These are phyloP conservation scores for Trachelus stipa DNA, from an alignment of 2,888 invertebrate genomes.

Conservation along the genomic window DNA sequence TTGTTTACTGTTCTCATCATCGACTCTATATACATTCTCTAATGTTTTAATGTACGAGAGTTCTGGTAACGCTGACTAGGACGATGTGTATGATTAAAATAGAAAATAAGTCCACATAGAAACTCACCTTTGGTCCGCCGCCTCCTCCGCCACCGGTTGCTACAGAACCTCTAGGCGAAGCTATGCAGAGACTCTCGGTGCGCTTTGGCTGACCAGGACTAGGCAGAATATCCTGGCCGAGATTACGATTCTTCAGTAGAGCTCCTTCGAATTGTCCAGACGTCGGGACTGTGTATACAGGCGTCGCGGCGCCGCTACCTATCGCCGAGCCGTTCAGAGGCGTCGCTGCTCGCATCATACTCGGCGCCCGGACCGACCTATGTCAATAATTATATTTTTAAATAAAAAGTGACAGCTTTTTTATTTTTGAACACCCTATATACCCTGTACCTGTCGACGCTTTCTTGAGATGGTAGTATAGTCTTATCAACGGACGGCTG, in stretches of 20 bases:
- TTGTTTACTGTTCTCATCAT: neutral
- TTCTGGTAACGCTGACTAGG: neutral
- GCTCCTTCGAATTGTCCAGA: conserved; percentile 83
- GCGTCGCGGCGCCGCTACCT: conserved; percentile 70
- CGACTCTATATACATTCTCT: neutral
- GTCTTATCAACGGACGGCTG: conserved; percentile 83
- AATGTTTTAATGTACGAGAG: neutral
- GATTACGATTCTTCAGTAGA: conserved; percentile 80
- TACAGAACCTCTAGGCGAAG: conserved; percentile 67
- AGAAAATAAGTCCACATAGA: neutral
- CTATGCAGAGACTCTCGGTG: conserved; percentile 88
- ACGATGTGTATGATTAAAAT: neutral
- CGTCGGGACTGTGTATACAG: conserved; percentile 67
- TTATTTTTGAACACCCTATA: neutral
- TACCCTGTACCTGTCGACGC: conserved; percentile 53
- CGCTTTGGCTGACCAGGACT: conserved; percentile 90
- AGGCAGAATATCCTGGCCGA: conserved; percentile 91
- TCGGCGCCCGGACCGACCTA: conserved; percentile 70
- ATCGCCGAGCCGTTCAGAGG: conserved; percentile 61
- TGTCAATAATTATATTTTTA: neutral
- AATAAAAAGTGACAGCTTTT: neutral
- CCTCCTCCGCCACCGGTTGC: conserved; percentile 67
- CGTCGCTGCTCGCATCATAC: conserved; percentile 61
- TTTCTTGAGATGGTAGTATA: conserved; percentile 53
- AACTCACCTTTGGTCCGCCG: conserved; percentile 49